These are phyloP conservation scores for Lampris megalopsis DNA, from an alignment of 2,113 vertebrate genomes.

Conservation along the genomic window DNA sequence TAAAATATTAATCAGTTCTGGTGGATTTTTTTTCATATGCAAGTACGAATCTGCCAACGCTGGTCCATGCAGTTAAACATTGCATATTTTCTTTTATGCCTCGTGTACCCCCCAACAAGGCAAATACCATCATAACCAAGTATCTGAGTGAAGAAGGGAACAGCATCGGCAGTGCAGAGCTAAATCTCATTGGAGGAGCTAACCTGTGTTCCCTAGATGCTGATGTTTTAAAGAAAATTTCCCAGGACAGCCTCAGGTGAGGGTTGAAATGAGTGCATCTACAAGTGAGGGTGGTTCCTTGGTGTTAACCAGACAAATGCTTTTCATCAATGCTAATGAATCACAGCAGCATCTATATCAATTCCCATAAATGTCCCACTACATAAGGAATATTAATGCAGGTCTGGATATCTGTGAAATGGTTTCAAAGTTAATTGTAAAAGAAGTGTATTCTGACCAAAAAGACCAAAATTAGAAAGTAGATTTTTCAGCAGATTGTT, in stretches of 20 bases:
- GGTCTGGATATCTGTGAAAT: no score
- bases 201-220: constrained; percentile 82
- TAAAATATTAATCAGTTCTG: background rate
- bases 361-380: no score
- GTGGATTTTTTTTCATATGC: no score
- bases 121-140: constrained; percentile 55
- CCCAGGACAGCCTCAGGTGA: constrained; percentile 78
- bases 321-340: no score
- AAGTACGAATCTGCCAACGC: background rate
- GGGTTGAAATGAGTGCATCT: constrained; percentile 27
- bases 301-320: background rate
- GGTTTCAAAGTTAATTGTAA: no score
- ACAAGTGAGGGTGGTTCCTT: background rate
- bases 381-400: no score
- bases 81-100: no score
- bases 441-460: no score
- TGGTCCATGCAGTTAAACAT: background rate
- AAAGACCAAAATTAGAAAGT: no score
- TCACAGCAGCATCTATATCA: no score
- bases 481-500: no score
- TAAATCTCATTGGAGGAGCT: constrained; percentile 67
- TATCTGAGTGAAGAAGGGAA: constrained; percentile 65
- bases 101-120: constrained; percentile 40
- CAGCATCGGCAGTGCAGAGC: constrained; percentile 65
- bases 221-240: constrained; percentile 63